Evolutionary conservation across 1,140 invertebrate genomes (phyloP), one percentile per base, ranked within the genome.

Genomic region (Protaetia brevitarsis): DNA sequence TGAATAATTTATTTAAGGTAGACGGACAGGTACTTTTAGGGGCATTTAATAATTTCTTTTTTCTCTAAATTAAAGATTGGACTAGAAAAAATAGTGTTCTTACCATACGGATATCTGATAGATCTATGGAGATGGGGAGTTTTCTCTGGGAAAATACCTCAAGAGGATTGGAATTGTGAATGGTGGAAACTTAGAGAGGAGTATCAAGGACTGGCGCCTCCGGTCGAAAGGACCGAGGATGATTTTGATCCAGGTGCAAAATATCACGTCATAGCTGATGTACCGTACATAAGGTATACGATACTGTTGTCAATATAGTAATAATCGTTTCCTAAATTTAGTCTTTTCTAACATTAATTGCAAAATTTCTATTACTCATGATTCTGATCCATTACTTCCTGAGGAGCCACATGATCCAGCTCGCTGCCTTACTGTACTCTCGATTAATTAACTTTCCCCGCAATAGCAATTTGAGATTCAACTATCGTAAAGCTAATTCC

Each of bases 111-210:
- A 0, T 94, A 91, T 72, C 81, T 92, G 2, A 85, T 95, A 74
- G 95, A 97, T 76, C 79, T 89, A 66, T 97, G 92, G 86, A 83
- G 94, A 10, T 97, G 94, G 88, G 86, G 88, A 28, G 85, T 97
- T 21, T 97, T 94, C 79, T 85, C 87, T 36, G 90, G 90, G 0
- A 83, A 88, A 68, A 88, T 87, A 0, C 81, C 81, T 0, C 79
- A 85, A 1, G 84, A 89, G 3, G 81, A 90, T 26, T 91, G 91
- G 75, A 95, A 95, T 73, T 89, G 87, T 67, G 82, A 88, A 61
- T 95, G 89, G 81, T 90, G 89, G 89, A 80, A 85, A 66, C 73
- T 89, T 10, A 72, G 69, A 23, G 30, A 70, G 51, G 61, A 30
- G 0, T 60, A 67, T 31, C 73, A 74, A 37, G 62, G 67, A 30